A percentile compares a stretch with the other conserved stretches of the same genome.
phyloP scores from a whole-genome alignment of 2,888 invertebrate genomes.

The Cenopis cana region DNA sequence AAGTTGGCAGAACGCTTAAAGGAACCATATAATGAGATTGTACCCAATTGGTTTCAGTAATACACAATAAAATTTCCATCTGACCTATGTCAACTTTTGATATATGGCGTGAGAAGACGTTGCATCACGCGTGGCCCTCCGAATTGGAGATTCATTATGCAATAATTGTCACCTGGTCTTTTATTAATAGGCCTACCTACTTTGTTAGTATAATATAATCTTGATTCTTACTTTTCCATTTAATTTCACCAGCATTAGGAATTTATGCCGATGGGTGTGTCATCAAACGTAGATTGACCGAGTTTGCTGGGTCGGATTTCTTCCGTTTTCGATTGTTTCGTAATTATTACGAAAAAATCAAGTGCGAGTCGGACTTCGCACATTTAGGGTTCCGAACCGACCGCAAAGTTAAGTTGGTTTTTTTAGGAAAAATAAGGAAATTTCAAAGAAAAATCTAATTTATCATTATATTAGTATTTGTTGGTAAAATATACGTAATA shows the following conservation, averaged over 20 bases:
- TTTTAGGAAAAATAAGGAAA: too few species aligned
- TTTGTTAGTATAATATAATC: conserved; percentile 60
- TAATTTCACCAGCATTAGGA: conserved; percentile 64
- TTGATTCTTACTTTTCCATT: conserved; percentile 57
- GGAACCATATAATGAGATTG: conserved; percentile 11
- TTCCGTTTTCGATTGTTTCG: conserved; percentile 51
- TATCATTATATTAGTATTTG: too few species aligned
- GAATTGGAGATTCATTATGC: conserved; percentile 51
- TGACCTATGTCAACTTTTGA: conserved; percentile 50
- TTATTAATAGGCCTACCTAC: conserved; percentile 54
- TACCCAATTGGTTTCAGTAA: conserved; percentile 46
- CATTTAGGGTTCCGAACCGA: too few species aligned
- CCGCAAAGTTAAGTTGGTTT: too few species aligned
- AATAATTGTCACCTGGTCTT: conserved; percentile 54
- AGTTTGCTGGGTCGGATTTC: conserved; percentile 43
- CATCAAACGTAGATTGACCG: conserved; percentile 50
- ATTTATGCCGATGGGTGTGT: conserved; percentile 62
- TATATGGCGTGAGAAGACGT: conserved; percentile 45
- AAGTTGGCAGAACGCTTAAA: not conserved
- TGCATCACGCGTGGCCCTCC: conserved; percentile 35
- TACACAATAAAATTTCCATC: conserved; percentile 53
- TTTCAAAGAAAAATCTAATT: too few species aligned
- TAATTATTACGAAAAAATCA: conserved; percentile 47
- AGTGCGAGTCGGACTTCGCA: too few species aligned
- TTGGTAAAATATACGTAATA: too few species aligned